These are phyloP conservation scores for Drusus annulatus DNA, from an alignment of 1,140 invertebrate species.

Conservation along the genomic window DNA sequence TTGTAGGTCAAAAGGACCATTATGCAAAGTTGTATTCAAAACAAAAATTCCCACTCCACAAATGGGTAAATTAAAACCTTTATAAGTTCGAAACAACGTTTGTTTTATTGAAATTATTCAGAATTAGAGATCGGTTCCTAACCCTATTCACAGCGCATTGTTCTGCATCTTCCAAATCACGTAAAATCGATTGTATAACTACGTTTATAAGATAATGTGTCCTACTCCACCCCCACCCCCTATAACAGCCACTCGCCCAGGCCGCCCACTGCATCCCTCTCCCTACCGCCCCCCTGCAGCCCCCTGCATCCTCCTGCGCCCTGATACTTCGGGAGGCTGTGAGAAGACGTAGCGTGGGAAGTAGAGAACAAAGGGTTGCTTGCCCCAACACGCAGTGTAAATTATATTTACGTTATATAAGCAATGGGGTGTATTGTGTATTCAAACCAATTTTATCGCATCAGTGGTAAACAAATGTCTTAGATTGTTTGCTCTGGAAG, in stretches of 20 bases:
- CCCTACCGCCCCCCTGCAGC: constrained; percentile 5
- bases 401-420: not conserved
- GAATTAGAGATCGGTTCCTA: no score
- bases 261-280: not conserved
- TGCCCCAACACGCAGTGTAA: constrained; percentile 6
- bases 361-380: constrained; percentile 13
- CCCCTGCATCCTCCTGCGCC: not conserved
- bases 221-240: not conserved
- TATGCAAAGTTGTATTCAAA: no score
- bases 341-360: constrained; percentile 32
- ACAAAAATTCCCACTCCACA: no score
- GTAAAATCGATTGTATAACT: constrained; percentile 19
- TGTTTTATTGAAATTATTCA: no score
- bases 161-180: not conserved
- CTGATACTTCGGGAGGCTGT: not conserved
- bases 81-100: no score
- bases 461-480: no score
- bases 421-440: no score
- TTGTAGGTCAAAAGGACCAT: no score
- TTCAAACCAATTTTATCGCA: no score
- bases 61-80: no score
- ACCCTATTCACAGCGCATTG: no score
- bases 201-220: constrained; percentile 14
- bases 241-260: not conserved
- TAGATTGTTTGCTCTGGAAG: no score